Conservation (phyloP, 2,797 vertebrate genomes). For the Hydrocynus forskahlii region DNA sequence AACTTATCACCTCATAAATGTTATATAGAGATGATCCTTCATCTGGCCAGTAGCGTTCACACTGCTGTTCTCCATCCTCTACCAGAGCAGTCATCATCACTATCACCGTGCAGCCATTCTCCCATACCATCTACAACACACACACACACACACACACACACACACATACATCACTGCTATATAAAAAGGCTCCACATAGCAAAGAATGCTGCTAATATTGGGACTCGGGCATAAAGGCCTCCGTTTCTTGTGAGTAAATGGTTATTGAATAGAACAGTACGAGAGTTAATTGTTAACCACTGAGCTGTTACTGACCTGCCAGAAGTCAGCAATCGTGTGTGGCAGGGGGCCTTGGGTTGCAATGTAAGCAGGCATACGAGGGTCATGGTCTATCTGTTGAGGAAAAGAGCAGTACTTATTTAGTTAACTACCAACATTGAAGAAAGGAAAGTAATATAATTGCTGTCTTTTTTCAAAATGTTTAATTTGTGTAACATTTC, state of each 20-base stretch:
- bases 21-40: constrained; percentile 90
- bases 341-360: constrained; percentile 94
- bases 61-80: constrained; percentile 87
- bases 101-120: constrained; percentile 88
- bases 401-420: constrained; percentile 17
- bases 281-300: constrained; percentile 51
- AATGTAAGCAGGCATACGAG: constrained; percentile 93
- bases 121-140: constrained; percentile 87
- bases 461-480: not conserved
- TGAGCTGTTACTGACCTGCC: constrained; percentile 85
- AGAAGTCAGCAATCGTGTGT: constrained; percentile 96
- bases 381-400: constrained; percentile 93
- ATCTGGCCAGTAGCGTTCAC: constrained; percentile 90
- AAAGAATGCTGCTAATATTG: not conserved
- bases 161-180: not conserved
- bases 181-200: constrained; percentile 23
- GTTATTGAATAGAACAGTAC: constrained; percentile 25
- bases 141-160: constrained; percentile 17
- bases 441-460: not conserved
- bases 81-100: constrained; percentile 88
- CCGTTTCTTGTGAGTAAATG: constrained; percentile 33
- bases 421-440: constrained; percentile 17
- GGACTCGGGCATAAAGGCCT: not conserved
- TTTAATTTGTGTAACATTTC: not conserved
- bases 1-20: constrained; percentile 82